These are phyloP conservation scores for Ornithoptera priamus DNA, from an alignment of 2,888 invertebrate species.

Conservation along the genomic window DNA sequence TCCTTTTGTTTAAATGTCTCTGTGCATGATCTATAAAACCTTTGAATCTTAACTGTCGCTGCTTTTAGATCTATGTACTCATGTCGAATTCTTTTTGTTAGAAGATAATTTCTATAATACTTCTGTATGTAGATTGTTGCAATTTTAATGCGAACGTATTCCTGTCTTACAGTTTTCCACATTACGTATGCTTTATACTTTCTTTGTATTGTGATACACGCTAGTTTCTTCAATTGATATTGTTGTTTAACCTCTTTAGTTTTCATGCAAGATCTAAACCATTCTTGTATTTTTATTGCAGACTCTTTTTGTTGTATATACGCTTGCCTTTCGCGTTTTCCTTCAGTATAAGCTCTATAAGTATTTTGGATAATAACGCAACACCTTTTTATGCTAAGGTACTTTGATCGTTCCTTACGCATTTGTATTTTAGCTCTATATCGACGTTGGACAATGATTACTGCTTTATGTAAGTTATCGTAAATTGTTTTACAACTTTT, in stretches of 20 bases:
- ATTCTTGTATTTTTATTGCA: constrained; percentile 64
- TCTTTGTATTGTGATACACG: constrained; percentile 68
- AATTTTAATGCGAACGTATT: constrained; percentile 55
- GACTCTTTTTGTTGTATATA: constrained; percentile 56
- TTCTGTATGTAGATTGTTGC: constrained; percentile 60
- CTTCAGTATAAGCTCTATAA: constrained; percentile 56
- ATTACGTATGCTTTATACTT: constrained; percentile 56
- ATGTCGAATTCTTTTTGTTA: constrained; percentile 51
- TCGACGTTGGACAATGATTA: constrained; percentile 56
- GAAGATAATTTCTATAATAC: constrained; percentile 54
- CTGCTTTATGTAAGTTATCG: constrained; percentile 37
- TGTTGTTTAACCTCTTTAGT: constrained; percentile 45
- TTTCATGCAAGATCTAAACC: constrained; percentile 60
- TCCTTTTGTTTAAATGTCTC: constrained; percentile 45
- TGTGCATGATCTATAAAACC: constrained; percentile 48
- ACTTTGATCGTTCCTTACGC: constrained; percentile 50
- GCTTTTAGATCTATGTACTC: constrained; percentile 47
- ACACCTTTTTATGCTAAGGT: constrained; percentile 47
- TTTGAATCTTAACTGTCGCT: constrained; percentile 50
- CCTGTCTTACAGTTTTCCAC: constrained; percentile 51
- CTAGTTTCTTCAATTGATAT: constrained; percentile 50
- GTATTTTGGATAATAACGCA: constrained; percentile 60
- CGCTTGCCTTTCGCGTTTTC: constrained; percentile 45
- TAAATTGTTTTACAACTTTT: constrained; percentile 37
- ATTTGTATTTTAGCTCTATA: constrained; percentile 61